Conservation (phyloP, 2,888 invertebrate genomes). For the Ferdinandea cuprea region DNA sequence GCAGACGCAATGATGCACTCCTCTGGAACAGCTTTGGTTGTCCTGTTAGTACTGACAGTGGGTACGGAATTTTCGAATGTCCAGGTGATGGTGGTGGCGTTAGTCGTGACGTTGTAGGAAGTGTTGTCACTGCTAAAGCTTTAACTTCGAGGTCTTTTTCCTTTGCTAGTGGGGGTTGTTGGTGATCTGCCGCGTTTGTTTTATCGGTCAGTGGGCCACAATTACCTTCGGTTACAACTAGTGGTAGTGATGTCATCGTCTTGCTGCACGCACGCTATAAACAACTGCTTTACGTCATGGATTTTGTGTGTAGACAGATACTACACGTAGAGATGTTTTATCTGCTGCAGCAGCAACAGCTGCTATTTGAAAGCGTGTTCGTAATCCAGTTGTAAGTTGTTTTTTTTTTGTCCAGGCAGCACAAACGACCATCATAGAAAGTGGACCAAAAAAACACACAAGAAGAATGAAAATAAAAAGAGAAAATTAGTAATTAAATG, state of each 20-base stretch:
- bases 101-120: conserved; percentile 77
- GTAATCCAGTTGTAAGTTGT: conserved; percentile 53
- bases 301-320: conserved; percentile 19
- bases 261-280: conserved; percentile 42
- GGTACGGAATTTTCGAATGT: conserved; percentile 74
- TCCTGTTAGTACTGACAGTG: conserved; percentile 74
- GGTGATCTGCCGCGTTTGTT: conserved; percentile 52
- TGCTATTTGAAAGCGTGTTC: conserved; percentile 2
- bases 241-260: conserved; percentile 61
- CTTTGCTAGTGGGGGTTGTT: conserved; percentile 33
- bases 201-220: conserved; percentile 67
- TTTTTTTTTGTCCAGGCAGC: conserved; percentile 40
- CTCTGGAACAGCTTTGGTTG: conserved; percentile 84
- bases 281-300: conserved; percentile 56
- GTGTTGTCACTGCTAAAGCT: conserved; percentile 38
- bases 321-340: not conserved
- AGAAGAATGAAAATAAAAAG: conserved; percentile 53
- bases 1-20: conserved; percentile 88
- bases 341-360: conserved; percentile 35
- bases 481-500: conserved; percentile 63
- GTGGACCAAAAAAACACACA: conserved; percentile 52
- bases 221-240: conserved; percentile 26
- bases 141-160: conserved; percentile 7
- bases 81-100: conserved; percentile 75
- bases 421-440: conserved; percentile 63